Evolutionary conservation across 1,140 invertebrate genomes (phyloP).

Genomic region (Orchestia grillus): DNA sequence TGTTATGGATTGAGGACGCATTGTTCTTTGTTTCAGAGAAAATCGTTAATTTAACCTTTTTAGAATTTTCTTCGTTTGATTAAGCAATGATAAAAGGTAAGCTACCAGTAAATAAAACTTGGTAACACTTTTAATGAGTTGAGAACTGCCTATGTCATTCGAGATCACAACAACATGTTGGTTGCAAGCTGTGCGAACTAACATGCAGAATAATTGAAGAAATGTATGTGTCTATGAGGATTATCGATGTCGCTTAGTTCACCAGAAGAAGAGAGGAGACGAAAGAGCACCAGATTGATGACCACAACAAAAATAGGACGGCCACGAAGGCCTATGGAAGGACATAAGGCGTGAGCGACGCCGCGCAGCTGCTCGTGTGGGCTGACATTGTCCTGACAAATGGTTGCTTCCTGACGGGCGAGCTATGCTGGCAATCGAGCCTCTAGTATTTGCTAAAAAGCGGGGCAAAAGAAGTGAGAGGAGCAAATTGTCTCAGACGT

Average conservation of each 20-base stretch:
- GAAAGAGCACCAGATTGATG: neutral
- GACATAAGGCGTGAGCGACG: neutral
- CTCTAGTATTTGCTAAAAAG: neutral
- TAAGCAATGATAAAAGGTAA: too few relatives aligned
- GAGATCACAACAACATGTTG: neutral
- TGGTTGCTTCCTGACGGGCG: neutral
- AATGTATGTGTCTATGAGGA: neutral
- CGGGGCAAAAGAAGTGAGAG: neutral
- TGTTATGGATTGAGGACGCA: too few relatives aligned
- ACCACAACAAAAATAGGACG: slow-evolving; percentile 5
- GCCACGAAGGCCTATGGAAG: neutral
- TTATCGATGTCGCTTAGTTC: neutral
- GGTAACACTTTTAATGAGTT: neutral
- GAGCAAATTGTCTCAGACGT: neutral
- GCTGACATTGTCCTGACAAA: neutral
- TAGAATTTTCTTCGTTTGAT: too few relatives aligned
- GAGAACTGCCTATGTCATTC: neutral
- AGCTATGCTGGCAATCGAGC: neutral
- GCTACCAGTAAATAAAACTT: neutral
- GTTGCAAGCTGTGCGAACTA: neutral
- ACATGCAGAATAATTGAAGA: neutral
- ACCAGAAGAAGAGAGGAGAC: neutral
- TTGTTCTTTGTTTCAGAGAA: too few relatives aligned
- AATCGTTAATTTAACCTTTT: too few relatives aligned
- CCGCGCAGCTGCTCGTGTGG: neutral